Percentiles rank a stretch among this genome's conserved stretches.
phyloP scores from a whole-genome alignment of 1,140 invertebrate species.

The Pseudomyrmex cubaensis region DNA sequence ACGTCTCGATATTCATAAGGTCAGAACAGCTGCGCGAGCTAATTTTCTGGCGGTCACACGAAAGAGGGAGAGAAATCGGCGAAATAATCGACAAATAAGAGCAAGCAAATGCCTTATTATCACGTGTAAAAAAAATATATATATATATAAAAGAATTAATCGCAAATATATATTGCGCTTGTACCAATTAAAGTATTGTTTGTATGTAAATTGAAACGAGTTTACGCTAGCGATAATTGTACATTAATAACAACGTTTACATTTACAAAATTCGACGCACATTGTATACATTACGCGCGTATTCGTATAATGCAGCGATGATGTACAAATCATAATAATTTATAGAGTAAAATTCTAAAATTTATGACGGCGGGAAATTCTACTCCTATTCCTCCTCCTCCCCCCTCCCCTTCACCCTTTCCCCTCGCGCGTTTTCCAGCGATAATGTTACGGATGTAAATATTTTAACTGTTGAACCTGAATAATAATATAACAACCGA shows the following conservation, averaged over 20 bases:
- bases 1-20: conserved; percentile 39
- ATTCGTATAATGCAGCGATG: background rate
- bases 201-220: background rate
- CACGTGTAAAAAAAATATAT: no score
- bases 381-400: background rate
- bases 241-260: conserved; percentile 29
- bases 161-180: background rate
- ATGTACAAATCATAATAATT: conserved; percentile 20
- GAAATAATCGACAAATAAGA: background rate
- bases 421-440: background rate
- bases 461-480: conserved; percentile 15
- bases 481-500: conserved; percentile 12
- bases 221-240: conserved; percentile 10
- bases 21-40: conserved; percentile 33
- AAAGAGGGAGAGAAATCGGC: background rate
- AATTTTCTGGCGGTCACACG: conserved; percentile 1
- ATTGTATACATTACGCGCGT: background rate
- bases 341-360: conserved; percentile 17
- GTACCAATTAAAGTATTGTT: conserved; percentile 14
- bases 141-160: conserved; percentile 4
- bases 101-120: background rate
- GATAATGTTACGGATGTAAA: background rate
- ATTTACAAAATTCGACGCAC: conserved; percentile 29
- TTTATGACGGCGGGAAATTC: conserved; percentile 21
- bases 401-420: no score